Percentiles rank a stretch among this genome's conserved stretches.
Conservation (phyloP, 92 coral and sea anemone genomes). For the Porites cylindrica region DNA sequence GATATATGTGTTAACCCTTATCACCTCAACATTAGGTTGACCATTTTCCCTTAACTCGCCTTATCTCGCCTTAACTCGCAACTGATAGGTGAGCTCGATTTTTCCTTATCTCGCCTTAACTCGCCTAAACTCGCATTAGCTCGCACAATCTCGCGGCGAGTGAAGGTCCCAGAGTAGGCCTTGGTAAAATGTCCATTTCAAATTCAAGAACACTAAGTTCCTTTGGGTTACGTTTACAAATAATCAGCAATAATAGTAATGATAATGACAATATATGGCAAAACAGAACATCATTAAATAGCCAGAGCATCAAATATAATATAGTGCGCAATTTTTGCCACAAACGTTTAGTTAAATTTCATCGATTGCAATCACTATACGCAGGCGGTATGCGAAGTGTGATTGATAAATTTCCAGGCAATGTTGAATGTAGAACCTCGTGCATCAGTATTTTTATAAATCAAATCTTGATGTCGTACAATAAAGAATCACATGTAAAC, state of each 20-base stretch:
- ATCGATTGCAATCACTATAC: background rate
- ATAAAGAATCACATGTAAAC: background rate
- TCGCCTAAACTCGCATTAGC: too few relatives aligned
- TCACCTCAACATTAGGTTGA: too few relatives aligned
- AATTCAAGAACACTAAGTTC: background rate
- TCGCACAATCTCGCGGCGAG: too few relatives aligned
- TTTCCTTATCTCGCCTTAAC: too few relatives aligned
- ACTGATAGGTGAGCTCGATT: too few relatives aligned
- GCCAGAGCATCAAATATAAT: background rate
- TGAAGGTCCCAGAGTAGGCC: too few relatives aligned
- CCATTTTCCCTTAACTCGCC: too few relatives aligned
- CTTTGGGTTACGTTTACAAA: background rate
- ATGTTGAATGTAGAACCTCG: background rate
- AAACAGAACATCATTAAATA: background rate
- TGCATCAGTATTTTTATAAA: background rate
- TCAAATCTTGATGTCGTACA: conserved; percentile 1
- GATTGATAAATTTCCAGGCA: background rate
- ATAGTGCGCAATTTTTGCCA: background rate
- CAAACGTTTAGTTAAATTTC: background rate
- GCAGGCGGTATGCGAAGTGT: background rate
- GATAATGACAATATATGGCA: background rate
- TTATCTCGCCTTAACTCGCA: too few relatives aligned
- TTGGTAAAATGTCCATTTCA: background rate
- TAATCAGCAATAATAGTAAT: conserved; percentile 2
- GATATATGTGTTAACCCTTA: too few relatives aligned